Evolutionary conservation across 2,113 vertebrate species (phyloP).

Genomic region (Dunckerocampus dactyliophorus): DNA sequence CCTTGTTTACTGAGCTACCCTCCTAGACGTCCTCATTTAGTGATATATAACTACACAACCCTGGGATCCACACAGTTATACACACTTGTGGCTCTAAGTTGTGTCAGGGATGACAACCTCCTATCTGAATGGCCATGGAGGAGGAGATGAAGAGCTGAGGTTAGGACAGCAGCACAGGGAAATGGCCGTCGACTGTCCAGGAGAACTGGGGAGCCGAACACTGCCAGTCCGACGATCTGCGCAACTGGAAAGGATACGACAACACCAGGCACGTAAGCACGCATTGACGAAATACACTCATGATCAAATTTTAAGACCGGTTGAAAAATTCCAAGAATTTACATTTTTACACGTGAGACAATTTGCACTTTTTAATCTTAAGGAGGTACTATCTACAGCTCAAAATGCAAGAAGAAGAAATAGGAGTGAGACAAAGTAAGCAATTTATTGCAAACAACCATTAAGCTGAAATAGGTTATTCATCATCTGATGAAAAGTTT

Average conservation of each 20-base stretch:
- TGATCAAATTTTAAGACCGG: too few species aligned
- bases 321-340: too few species aligned
- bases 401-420: too few species aligned
- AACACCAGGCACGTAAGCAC: constrained; percentile 77
- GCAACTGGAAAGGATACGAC: constrained; percentile 92
- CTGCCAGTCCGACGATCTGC: constrained; percentile 86
- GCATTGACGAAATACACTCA: background rate
- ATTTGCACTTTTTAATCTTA: too few species aligned
- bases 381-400: too few species aligned
- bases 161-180: constrained; percentile 84
- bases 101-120: constrained; percentile 82
- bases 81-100: constrained; percentile 8
- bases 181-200: constrained; percentile 96
- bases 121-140: constrained; percentile 89
- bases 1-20: constrained; percentile 28
- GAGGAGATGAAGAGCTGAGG: constrained; percentile 74
- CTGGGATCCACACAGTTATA: constrained; percentile 9
- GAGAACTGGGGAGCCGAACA: constrained; percentile 88
- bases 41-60: background rate
- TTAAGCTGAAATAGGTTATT: too few species aligned
- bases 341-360: too few species aligned
- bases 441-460: too few species aligned
- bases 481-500: too few species aligned
- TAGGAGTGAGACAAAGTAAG: too few species aligned
- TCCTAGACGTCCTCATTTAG: constrained; percentile 34